These are phyloP conservation scores for Stichopus horrens DNA, from an alignment of 53 echinoderm and acorn worm genomes.

Conservation along the genomic window DNA sequence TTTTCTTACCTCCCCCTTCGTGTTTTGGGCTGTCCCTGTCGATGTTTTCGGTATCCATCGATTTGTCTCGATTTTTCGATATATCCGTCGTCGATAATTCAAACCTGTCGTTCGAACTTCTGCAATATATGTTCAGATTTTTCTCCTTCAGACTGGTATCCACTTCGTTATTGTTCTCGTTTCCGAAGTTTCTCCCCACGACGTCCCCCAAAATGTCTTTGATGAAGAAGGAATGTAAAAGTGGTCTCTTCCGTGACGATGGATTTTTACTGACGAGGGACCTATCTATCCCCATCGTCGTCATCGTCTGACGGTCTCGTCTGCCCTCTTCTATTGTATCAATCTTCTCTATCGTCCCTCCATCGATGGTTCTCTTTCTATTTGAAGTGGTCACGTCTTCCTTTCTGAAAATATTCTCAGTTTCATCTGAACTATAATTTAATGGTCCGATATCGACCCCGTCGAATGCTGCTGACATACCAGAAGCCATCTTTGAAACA, in stretches of 20 bases:
- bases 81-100: background rate
- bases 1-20: background rate
- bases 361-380: background rate
- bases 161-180: background rate
- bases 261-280: background rate
- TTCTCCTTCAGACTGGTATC: background rate
- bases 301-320: background rate
- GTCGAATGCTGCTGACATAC: background rate
- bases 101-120: background rate
- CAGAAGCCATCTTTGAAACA: background rate
- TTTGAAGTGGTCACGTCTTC: background rate
- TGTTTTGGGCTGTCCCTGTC: background rate
- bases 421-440: background rate
- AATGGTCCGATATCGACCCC: background rate
- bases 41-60: background rate
- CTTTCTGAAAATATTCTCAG: background rate
- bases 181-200: background rate
- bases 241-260: conserved; percentile 13
- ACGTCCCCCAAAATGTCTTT: conserved; percentile 12
- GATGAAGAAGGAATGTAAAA: conserved; percentile 7
- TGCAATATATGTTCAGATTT: background rate
- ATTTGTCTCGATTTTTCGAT: background rate
- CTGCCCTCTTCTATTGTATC: background rate
- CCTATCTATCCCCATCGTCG: background rate
- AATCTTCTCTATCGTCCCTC: background rate